A percentile compares a stretch with the other conserved stretches of the same genome.
Conservation (phyloP, 64 coral and sea anemone species). For the Stichodactyla helianthus region DNA sequence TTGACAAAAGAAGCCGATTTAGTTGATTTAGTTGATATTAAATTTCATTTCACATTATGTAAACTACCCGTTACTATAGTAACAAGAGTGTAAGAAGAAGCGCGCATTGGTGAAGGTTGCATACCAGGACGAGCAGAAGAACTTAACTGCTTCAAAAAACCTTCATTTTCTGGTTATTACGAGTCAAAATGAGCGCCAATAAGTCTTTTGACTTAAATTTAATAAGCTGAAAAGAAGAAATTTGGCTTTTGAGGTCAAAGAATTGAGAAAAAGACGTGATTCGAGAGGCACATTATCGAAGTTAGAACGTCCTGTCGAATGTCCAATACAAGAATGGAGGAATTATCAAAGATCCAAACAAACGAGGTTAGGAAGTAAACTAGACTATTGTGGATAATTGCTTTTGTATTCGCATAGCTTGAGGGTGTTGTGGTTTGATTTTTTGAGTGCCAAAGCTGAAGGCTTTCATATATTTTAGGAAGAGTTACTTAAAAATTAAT, state of each 20-base stretch:
- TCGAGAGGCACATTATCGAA: not conserved
- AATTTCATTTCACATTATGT: not conserved
- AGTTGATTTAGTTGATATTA: not conserved
- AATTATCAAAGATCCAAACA: conserved; percentile 6
- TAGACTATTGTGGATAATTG: not conserved
- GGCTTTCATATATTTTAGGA: not conserved
- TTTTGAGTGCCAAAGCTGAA: not conserved
- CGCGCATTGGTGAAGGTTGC: not conserved
- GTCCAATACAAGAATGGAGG: not conserved
- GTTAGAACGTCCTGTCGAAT: not conserved
- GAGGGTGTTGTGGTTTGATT: not conserved
- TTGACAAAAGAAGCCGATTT: not conserved
- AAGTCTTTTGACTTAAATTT: not conserved
- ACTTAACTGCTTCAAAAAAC: not conserved
- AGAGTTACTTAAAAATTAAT: not conserved
- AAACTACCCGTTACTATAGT: not conserved
- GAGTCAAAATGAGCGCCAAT: not conserved
- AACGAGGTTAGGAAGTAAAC: not conserved
- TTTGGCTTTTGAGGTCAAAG: not conserved
- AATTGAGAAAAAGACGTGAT: not conserved
- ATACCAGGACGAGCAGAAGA: not conserved
- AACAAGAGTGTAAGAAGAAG: not conserved
- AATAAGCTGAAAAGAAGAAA: not conserved
- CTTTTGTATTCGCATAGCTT: not conserved
- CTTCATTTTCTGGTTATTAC: not conserved